Evolutionary conservation across 2,888 invertebrate genomes (phyloP), one percentile per base, ranked within the genome.

Genomic region (Caenorhabditis sp.): DNA sequence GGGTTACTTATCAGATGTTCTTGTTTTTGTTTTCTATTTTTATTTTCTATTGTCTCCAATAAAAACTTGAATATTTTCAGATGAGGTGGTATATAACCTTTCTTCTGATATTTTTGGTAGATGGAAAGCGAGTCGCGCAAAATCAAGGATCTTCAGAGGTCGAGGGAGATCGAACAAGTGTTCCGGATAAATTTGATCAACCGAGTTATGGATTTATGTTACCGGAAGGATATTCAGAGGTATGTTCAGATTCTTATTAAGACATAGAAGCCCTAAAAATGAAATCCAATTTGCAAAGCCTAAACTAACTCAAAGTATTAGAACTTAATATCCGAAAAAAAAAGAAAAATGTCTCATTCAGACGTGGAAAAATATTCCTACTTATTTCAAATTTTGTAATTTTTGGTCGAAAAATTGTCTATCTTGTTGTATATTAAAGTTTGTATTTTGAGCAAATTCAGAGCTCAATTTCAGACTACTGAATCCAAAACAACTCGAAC

Each of bases 151-250:
- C 67, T 0, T 43, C 63, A n/a, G 70, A 71, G 63, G 71, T 71
- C 4, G 50, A 38, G 8, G 71, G 71, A 12, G 71, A 71, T 53
- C 14, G 36, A 20, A 21, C 4, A n/a, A 20, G 60, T 0, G 60
- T 74, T 20, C 74, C 74, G 0, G 65, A 68, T 56, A 69, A 80
- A 59, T 84, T 84, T 56, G 83, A 84, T 59, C 78, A 76, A 21
- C 63, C 69, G 0, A 65, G 59, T 23, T 84, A 81, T 61, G 84
- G 83, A 38, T 80, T 84, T 50, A 82, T 84, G 83, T 64, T 84
- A n/a, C 80, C 83, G 0, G 84, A 82, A 26, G 84, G 83, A 10
- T 59, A 53, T 57, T 49, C 61, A 17, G 65, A 77, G 68, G 76
- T 77, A 38, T 17, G 23, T 23, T 23, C 10, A 27, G 57, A 27